Conservation (phyloP, 2,113 vertebrate genomes). For the Epinephelus fuscoguttatus region DNA sequence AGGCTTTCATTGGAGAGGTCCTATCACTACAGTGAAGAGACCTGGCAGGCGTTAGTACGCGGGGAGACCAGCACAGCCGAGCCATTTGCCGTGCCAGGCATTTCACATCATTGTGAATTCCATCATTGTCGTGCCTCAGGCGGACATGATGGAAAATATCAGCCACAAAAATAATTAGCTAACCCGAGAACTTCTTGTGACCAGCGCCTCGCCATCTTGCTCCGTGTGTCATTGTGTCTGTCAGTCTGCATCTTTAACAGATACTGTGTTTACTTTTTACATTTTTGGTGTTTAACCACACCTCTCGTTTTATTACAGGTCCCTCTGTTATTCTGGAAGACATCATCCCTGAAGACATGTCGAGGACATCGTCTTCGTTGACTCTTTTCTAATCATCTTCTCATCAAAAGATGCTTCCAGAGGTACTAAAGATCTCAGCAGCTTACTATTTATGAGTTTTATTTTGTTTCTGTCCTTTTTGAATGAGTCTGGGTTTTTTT, state of each 20-base stretch:
- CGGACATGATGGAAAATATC: constrained; percentile 52
- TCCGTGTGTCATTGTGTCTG: constrained; percentile 9
- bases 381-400: background rate
- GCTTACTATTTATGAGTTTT: no score
- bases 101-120: constrained; percentile 73
- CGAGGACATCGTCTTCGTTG: background rate
- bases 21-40: constrained; percentile 62
- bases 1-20: constrained; percentile 68
- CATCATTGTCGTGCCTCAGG: constrained; percentile 59
- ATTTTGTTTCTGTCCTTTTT: no score
- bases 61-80: constrained; percentile 57
- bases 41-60: constrained; percentile 62
- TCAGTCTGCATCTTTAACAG: constrained; percentile 1
- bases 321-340: background rate
- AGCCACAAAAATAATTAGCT: constrained; percentile 67
- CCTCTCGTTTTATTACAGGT: background rate
- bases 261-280: background rate
- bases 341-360: background rate
- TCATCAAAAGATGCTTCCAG: background rate
- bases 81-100: constrained; percentile 56
- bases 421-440: background rate
- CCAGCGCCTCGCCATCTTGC: background rate
- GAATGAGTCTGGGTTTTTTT: no score
- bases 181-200: constrained; percentile 34
- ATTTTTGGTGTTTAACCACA: background rate